These are phyloP conservation scores for Spodoptera litura DNA, from an alignment of 1,140 invertebrate genomes.

Conservation along the genomic window DNA sequence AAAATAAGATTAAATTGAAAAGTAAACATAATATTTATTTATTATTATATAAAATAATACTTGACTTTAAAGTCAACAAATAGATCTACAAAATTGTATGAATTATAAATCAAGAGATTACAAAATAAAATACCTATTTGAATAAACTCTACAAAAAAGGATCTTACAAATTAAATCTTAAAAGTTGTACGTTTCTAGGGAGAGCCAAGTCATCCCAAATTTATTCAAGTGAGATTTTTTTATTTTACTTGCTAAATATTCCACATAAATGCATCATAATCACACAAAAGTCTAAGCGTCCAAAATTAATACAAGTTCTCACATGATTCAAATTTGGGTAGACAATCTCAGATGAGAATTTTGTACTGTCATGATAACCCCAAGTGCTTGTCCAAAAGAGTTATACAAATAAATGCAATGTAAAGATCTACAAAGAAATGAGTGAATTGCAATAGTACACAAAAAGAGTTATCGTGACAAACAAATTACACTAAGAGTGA, in stretches of 20 bases:
- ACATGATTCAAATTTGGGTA: slow-evolving; percentile 80
- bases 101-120: slow-evolving; percentile 84
- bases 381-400: slow-evolving; percentile 56
- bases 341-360: slow-evolving; percentile 75
- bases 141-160: slow-evolving; percentile 83
- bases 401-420: slow-evolving; percentile 60
- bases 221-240: slow-evolving; percentile 74
- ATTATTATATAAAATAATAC: slow-evolving; percentile 83
- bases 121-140: slow-evolving; percentile 84
- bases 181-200: slow-evolving; percentile 82
- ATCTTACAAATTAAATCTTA: slow-evolving; percentile 84
- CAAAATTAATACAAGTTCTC: slow-evolving; percentile 65
- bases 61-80: slow-evolving; percentile 74
- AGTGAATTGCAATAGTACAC: slow-evolving; percentile 54
- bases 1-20: slow-evolving; percentile 73
- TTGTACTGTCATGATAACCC: slow-evolving; percentile 81
- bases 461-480: slow-evolving; percentile 78
- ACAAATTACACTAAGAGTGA: slow-evolving; percentile 83
- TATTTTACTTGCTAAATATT: slow-evolving; percentile 62
- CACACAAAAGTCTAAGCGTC: slow-evolving; percentile 61
- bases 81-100: slow-evolving; percentile 77
- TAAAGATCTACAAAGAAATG: slow-evolving; percentile 67
- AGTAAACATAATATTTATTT: slow-evolving; percentile 75
- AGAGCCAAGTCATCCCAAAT: slow-evolving; percentile 77
- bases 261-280: slow-evolving; percentile 71